These are phyloP conservation scores for Corythoichthys intestinalis DNA, from an alignment of 2,113 vertebrate species.

Conservation along the genomic window DNA sequence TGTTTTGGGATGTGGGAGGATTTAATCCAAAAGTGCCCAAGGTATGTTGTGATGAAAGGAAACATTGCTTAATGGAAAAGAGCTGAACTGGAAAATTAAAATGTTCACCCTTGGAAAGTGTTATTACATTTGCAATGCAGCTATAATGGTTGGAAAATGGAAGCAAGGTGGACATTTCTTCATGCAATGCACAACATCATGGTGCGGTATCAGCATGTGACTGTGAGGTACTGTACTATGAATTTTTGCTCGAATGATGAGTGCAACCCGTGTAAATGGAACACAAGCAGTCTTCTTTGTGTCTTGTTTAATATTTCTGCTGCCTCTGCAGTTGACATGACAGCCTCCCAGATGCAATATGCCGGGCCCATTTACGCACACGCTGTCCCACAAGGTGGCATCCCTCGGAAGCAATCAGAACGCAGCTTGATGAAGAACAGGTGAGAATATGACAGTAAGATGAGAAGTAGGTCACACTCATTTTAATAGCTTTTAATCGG, in stretches of 20 bases:
- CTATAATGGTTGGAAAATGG: too few species aligned
- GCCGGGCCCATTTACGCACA: not conserved
- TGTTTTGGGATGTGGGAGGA: not conserved
- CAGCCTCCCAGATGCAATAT: constrained; percentile 1
- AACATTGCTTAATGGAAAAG: too few species aligned
- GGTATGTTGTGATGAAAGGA: too few species aligned
- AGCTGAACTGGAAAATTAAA: too few species aligned
- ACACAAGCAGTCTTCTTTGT: not conserved
- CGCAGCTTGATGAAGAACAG: constrained; percentile 9
- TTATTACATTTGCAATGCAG: too few species aligned
- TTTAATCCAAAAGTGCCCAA: not conserved
- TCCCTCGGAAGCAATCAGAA: constrained; percentile 6
- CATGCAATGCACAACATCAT: too few species aligned
- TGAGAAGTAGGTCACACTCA: not conserved
- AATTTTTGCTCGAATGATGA: too few species aligned
- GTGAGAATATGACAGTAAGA: not conserved
- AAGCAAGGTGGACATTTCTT: too few species aligned
- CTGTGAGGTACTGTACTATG: too few species aligned
- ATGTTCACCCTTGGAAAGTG: too few species aligned
- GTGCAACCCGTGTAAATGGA: too few species aligned
- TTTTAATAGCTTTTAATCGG: not conserved
- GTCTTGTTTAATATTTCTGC: not conserved
- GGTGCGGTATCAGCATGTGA: too few species aligned
- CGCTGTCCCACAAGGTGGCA: not conserved
- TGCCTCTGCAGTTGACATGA: not conserved